A percentile compares a stretch with the other conserved stretches of the same genome.
Conservation (phyloP, 2,888 invertebrate species). For the Exocentrus adspersus region DNA sequence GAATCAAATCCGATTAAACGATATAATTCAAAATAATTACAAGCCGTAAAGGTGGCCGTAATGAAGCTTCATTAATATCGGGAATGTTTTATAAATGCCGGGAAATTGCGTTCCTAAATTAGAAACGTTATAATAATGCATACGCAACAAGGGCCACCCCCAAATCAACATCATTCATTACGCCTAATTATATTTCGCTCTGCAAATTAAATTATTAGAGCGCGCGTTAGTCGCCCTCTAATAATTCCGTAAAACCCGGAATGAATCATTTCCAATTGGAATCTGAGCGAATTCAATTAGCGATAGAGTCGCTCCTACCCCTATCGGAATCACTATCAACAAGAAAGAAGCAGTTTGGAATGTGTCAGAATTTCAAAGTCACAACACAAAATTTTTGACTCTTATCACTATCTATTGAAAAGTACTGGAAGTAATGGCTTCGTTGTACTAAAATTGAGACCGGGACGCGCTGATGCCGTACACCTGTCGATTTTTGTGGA, state of each 20-base stretch:
- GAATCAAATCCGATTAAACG: no score
- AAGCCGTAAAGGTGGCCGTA: not conserved
- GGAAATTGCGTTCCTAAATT: conserved; percentile 8
- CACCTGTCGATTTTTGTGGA: no score
- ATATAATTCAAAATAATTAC: not conserved
- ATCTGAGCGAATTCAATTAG: conserved; percentile 42
- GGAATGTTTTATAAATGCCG: conserved; percentile 18
- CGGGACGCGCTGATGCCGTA: no score
- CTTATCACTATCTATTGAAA: no score
- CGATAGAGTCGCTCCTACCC: no score
- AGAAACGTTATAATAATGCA: conserved; percentile 18
- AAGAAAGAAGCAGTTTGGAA: no score
- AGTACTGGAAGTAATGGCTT: no score
- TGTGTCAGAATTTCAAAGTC: no score
- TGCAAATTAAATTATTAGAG: conserved; percentile 37
- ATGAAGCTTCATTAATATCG: not conserved
- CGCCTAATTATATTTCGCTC: conserved; percentile 35
- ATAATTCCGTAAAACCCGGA: conserved; percentile 31
- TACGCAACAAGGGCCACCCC: conserved; percentile 33
- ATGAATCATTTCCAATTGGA: conserved; percentile 1
- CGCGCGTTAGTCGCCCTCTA: conserved; percentile 31
- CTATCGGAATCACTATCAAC: no score
- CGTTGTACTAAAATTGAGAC: no score
- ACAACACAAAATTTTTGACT: no score
- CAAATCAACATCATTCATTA: conserved; percentile 43